phyloP scores from a whole-genome alignment of 2,113 vertebrate genomes.

The Leptobrachium leishanense region DNA sequence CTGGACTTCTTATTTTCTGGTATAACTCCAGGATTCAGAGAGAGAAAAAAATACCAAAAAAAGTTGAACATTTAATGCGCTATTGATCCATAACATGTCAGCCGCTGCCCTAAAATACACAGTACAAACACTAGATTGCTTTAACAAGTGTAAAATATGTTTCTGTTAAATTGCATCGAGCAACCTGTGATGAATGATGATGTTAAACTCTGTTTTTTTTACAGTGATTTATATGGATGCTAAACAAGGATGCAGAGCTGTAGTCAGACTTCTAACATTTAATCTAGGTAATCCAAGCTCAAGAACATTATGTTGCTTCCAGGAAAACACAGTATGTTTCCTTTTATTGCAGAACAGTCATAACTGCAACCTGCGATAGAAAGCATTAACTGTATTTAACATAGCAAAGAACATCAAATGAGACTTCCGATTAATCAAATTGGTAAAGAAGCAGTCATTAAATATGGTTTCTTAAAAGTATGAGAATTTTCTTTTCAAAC shows the following conservation, averaged over 20 bases:
- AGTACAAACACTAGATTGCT: slow-evolving; percentile 26
- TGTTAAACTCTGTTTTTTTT: neutral
- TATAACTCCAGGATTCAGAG: neutral
- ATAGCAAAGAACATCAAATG: too few relatives aligned
- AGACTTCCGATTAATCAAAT: too few relatives aligned
- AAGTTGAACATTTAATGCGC: slow-evolving; percentile 38
- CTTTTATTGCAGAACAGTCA: too few relatives aligned
- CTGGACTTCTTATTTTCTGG: too few relatives aligned
- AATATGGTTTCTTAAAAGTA: too few relatives aligned
- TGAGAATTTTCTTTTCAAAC: too few relatives aligned
- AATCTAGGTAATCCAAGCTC: neutral
- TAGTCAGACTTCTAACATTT: neutral
- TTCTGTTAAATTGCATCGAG: slow-evolving; percentile 13
- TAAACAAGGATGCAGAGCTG: neutral
- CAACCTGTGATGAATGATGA: neutral
- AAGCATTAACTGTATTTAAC: too few relatives aligned
- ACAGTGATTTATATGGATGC: neutral
- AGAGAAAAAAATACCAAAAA: slow-evolving; percentile 18
- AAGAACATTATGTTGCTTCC: neutral
- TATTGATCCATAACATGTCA: slow-evolving; percentile 39
- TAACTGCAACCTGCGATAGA: too few relatives aligned
- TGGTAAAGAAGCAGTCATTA: too few relatives aligned
- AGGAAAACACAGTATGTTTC: too few relatives aligned
- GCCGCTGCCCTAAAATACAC: slow-evolving; percentile 22
- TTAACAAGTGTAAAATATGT: slow-evolving; percentile 23